A percentile compares a stretch with the other conserved stretches of the same genome.
These are phyloP conservation scores for Centruroides sculpturatus DNA, from an alignment of 1,140 invertebrate genomes.

Conservation along the genomic window DNA sequence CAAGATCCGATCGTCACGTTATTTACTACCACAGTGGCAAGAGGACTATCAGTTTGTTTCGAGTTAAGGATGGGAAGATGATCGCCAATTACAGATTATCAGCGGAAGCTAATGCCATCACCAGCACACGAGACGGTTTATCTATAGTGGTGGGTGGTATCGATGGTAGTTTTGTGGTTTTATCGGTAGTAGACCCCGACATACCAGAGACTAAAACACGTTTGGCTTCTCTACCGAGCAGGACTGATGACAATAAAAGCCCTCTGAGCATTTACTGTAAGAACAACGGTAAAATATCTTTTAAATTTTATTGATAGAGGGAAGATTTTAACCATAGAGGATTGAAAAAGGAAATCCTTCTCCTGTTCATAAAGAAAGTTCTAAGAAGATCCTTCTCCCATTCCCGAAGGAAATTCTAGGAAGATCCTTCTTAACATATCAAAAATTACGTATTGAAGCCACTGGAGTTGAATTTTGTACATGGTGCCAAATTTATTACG, in stretches of 20 bases:
- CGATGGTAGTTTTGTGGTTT: slow-evolving; percentile 82
- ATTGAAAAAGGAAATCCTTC: too few relatives aligned
- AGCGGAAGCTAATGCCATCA: slow-evolving; percentile 74
- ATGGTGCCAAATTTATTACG: too few relatives aligned
- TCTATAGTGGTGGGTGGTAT: slow-evolving; percentile 75
- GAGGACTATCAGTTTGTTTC: slow-evolving; percentile 81
- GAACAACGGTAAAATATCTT: too few relatives aligned
- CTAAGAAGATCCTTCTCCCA: too few relatives aligned
- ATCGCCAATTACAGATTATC: slow-evolving; percentile 85
- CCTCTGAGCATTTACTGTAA: too few relatives aligned
- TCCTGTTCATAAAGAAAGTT: too few relatives aligned
- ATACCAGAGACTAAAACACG: slow-evolving; percentile 46
- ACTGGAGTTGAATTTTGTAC: too few relatives aligned
- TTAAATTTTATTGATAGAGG: too few relatives aligned
- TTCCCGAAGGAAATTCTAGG: too few relatives aligned
- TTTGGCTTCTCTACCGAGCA: slow-evolving; percentile 42
- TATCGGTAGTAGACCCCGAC: slow-evolving; percentile 70
- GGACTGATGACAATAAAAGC: neutral
- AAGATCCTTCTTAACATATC: too few relatives aligned
- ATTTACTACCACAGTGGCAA: slow-evolving; percentile 91
- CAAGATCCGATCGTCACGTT: slow-evolving; percentile 84
- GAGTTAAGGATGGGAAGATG: slow-evolving; percentile 69
- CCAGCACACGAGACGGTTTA: slow-evolving; percentile 60
- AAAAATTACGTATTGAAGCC: too few relatives aligned
- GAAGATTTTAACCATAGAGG: too few relatives aligned